Evolutionary conservation across 1,140 invertebrate genomes (phyloP).

Genomic region (Cotesia glomerata): DNA sequence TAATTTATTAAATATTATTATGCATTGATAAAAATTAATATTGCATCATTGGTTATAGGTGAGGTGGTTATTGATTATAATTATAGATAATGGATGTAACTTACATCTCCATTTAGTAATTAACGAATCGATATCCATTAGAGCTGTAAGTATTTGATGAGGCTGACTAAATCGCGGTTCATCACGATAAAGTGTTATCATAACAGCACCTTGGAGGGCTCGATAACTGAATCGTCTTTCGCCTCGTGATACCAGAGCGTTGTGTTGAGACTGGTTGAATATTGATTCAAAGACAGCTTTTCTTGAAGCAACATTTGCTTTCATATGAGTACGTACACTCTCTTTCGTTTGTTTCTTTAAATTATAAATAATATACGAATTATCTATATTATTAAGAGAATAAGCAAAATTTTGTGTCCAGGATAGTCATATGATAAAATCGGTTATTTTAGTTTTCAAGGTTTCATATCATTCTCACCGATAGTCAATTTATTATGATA

Average conservation of each 20-base stretch:
- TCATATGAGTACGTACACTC: constrained; percentile 67
- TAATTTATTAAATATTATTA: too few relatives aligned
- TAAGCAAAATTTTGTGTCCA: too few relatives aligned
- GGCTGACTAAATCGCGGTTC: constrained; percentile 96
- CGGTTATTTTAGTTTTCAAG: too few relatives aligned
- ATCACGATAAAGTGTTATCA: constrained; percentile 96
- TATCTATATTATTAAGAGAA: too few relatives aligned
- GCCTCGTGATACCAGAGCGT: constrained; percentile 79
- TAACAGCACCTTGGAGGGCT: constrained; percentile 93
- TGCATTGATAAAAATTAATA: not conserved
- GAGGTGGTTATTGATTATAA: too few relatives aligned
- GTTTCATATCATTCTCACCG: too few relatives aligned
- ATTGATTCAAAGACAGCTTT: constrained; percentile 88
- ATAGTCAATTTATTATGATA: too few relatives aligned
- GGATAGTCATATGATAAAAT: too few relatives aligned
- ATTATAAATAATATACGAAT: not conserved
- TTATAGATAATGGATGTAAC: constrained; percentile 46
- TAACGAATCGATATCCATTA: constrained; percentile 98
- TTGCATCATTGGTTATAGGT: not conserved
- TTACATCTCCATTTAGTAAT: constrained; percentile 99
- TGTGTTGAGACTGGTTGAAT: constrained; percentile 82
- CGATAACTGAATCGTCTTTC: constrained; percentile 89
- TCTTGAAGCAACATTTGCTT: constrained; percentile 78
- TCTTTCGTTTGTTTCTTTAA: constrained; percentile 61
- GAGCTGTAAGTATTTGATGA: constrained; percentile 88